Percentiles rank a stretch among this genome's conserved stretches.
Evolutionary conservation across 2,888 invertebrate species (phyloP).

Genomic region (Acanthosepion pharaonis): DNA sequence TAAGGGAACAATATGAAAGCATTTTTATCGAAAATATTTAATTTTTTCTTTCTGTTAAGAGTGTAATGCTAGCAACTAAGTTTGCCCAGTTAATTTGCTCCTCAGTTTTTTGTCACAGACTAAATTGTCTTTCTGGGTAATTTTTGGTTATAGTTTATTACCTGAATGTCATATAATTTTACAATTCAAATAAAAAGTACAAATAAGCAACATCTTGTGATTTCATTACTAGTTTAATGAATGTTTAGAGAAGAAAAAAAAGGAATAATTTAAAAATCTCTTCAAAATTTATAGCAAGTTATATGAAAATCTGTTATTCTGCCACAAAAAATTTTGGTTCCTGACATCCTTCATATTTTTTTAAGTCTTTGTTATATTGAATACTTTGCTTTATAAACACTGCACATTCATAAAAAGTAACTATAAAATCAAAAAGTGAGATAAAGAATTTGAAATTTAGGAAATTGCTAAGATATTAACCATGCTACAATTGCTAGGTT

Average conservation of each 20-base stretch:
- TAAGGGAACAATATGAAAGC: no score
- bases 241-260: background rate
- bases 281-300: background rate
- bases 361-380: background rate
- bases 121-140: constrained; percentile 14
- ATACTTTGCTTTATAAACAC: constrained; percentile 10
- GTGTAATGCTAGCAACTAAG: background rate
- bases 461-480: background rate
- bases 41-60: background rate
- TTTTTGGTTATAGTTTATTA: background rate
- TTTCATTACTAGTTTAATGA: background rate
- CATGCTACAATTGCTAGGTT: background rate
- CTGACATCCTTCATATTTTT: background rate
- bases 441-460: background rate
- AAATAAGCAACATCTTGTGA: background rate
- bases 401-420: background rate
- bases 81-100: background rate
- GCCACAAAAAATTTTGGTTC: background rate
- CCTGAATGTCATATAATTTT: background rate
- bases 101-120: background rate
- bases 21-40: background rate
- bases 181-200: background rate
- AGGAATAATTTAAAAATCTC: background rate
- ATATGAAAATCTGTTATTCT: background rate
- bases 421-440: background rate